Percentiles rank a stretch among this genome's conserved stretches.
Conservation (phyloP, 2,888 invertebrate species). For the Craniophora ligustri region DNA sequence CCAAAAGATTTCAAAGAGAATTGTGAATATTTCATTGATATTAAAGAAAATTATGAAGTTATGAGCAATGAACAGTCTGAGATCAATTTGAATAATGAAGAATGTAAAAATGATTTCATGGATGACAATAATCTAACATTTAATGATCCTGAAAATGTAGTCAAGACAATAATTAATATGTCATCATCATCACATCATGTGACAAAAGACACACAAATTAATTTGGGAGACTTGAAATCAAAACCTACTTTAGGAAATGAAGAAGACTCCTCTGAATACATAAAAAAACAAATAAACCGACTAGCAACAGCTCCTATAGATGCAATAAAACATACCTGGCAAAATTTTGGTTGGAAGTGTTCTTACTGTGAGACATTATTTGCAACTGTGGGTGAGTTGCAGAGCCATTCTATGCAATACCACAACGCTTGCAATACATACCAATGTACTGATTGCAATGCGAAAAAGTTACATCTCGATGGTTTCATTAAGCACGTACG, state of each 20-base stretch:
- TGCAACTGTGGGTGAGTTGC: conserved; percentile 73
- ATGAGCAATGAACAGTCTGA: no score
- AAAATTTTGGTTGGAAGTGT: conserved; percentile 75
- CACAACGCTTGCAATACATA: conserved; percentile 90
- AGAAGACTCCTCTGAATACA: neutral
- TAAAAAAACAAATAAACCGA: conserved; percentile 29
- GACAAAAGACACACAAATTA: neutral
- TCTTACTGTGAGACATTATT: conserved; percentile 72
- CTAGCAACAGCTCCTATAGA: conserved; percentile 60
- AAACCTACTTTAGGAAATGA: neutral
- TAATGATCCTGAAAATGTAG: no score
- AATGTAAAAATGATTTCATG: neutral
- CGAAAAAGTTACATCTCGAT: conserved; percentile 66
- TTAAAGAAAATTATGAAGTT: conserved; percentile 3
- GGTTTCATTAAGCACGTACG: conserved; percentile 85
- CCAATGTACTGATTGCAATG: conserved; percentile 90
- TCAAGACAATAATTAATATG: no score
- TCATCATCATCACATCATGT: no score
- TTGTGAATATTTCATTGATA: neutral
- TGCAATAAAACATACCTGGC: conserved; percentile 71
- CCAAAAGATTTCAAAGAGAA: conserved; percentile 14
- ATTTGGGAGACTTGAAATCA: neutral
- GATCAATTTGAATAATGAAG: neutral
- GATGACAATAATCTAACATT: no score
- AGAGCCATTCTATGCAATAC: conserved; percentile 87